A percentile compares a stretch with the other conserved stretches of the same genome.
These are phyloP conservation scores for Jacana jacana DNA, from an alignment of 2,113 vertebrate species.

Conservation along the genomic window DNA sequence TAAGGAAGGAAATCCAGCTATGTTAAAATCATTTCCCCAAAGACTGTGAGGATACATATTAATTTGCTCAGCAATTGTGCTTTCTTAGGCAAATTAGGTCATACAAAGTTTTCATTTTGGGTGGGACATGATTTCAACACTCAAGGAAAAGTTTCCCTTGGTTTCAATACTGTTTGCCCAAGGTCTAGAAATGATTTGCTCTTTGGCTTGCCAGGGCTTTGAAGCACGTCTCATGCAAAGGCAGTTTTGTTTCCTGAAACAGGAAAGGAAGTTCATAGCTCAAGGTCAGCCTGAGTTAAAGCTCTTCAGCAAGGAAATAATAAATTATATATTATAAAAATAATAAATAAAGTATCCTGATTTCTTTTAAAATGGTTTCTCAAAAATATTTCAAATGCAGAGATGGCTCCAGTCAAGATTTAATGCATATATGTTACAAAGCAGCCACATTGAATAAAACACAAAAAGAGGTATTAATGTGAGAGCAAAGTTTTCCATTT, in stretches of 20 bases:
- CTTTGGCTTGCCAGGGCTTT: slow-evolving; percentile 7
- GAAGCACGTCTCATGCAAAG: slow-evolving; percentile 56
- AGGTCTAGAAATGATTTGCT: slow-evolving; percentile 11
- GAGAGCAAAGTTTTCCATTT: slow-evolving; percentile 33
- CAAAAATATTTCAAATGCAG: slow-evolving; percentile 19
- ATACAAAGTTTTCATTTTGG: neutral
- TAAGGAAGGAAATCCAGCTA: slow-evolving; percentile 27
- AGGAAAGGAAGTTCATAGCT: slow-evolving; percentile 47
- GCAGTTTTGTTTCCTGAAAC: slow-evolving; percentile 31
- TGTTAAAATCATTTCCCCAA: slow-evolving; percentile 64
- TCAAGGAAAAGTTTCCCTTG: slow-evolving; percentile 47
- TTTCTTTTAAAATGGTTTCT: slow-evolving; percentile 62
- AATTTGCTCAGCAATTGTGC: neutral
- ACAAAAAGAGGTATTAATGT: neutral
- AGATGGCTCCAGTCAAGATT: slow-evolving; percentile 13
- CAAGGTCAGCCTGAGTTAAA: slow-evolving; percentile 6
- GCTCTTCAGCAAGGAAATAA: slow-evolving; percentile 36
- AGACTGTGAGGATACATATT: neutral
- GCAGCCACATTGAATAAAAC: neutral
- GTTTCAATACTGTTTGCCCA: slow-evolving; percentile 7
- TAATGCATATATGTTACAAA: slow-evolving; percentile 1
- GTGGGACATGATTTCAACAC: slow-evolving; percentile 58
- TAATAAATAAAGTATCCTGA: slow-evolving; percentile 49
- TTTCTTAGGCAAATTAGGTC: neutral
- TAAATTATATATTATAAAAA: too few relatives aligned